Base-by-base conservation (phyloP, 2,888 invertebrate species). In the Rugalucina vietnamica region DNA sequence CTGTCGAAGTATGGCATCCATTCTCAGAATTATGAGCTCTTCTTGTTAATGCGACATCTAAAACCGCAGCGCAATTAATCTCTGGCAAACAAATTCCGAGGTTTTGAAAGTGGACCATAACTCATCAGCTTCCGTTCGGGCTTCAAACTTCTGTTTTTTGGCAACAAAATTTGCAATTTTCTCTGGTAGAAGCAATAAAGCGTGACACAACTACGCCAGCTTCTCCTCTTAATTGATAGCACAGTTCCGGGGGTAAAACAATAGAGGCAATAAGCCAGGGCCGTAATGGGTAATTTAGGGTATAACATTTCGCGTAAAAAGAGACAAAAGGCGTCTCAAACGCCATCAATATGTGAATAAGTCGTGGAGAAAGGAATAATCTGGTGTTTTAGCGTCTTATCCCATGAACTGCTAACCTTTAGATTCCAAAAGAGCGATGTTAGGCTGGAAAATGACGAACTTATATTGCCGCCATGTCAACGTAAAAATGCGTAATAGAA, bases 1-100 rank as follows among this genome's bases (percentile, higher is more conserved):
- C n/a, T n/a, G n/a, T n/a, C n/a, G n/a, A n/a, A n/a, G n/a, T n/a
- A n/a, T n/a, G n/a, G n/a, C n/a, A n/a, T n/a, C n/a, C n/a, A n/a
- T n/a, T n/a, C n/a, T n/a, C n/a, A n/a, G 4, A 24, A 34, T 65
- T 65, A 65, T 65, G 65, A 34, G 65, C 21, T 65, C 24, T 8
- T 65, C 65, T 65, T 65, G 65, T 65, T 65, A 65, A 65, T 65
- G 34, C 65, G 65, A 34, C 65, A 65, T 65, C 34, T 24, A 65
- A 65, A 65, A 34, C 65, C 65, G 21, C 65, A 65, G 21, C 10
- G 65, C 21, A 65, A 65, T 65, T 65, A 8, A 65, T 65, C 65
- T 65, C 34, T 65, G 65, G 65, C 65, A 65, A 65, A n/a, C n/a
- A 65, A 29, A n/a, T 65, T 65, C 65, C 21, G 65, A 65, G 65